Evolutionary conservation across 1,140 invertebrate genomes (phyloP), one percentile per base, ranked within the genome.

Genomic region (Steinernema feltiae): DNA sequence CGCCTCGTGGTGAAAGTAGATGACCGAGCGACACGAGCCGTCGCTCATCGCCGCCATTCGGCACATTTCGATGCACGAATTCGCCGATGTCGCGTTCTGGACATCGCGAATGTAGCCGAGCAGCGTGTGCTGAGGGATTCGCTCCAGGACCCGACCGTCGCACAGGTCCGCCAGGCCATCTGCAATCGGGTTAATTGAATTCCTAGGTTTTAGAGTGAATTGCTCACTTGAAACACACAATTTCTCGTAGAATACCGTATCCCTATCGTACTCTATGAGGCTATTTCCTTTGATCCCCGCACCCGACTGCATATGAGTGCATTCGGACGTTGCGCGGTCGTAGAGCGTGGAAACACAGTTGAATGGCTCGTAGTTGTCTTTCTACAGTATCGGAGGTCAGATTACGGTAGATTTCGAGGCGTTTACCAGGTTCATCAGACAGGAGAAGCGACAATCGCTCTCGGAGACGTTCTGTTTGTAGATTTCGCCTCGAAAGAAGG

Each of bases 341-440:
- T 63, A 63, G 53, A 63, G 53, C 24, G 53, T 63, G 24, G 53
- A 63, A 3, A 63, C 53, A 21, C 53, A 63, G 53, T 63, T 63
- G 53, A 63, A 63, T 15, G 53, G 53, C 53, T 63, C 53, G 24
- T 63, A 63, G 24, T 63, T 63, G 53, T 63, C 53, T 63, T 63
- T 63, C 53, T 63, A 27, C 7, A 63, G 53, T 63, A 3, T 63
- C 2, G 3, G 53, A 63, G 15, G 53, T n/a, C 7, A 17, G 12
- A 63, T n/a, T 12, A 27, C 12, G 24, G 15, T n/a, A 15, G 53
- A 63, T 3, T 3, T 15, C 2, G 15, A 63, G 24, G 12, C 41
- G 7, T n/a, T 46, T 63, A 63, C 53, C 53, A 63, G 24, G 53
- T 63, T 63, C 53, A 63, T 63, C 2, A 63, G 53, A 27, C 53